Percentiles rank a stretch among this genome's conserved stretches.
These are phyloP conservation scores for Tyto alba DNA, from an alignment of 2,113 vertebrate species.

Conservation along the genomic window DNA sequence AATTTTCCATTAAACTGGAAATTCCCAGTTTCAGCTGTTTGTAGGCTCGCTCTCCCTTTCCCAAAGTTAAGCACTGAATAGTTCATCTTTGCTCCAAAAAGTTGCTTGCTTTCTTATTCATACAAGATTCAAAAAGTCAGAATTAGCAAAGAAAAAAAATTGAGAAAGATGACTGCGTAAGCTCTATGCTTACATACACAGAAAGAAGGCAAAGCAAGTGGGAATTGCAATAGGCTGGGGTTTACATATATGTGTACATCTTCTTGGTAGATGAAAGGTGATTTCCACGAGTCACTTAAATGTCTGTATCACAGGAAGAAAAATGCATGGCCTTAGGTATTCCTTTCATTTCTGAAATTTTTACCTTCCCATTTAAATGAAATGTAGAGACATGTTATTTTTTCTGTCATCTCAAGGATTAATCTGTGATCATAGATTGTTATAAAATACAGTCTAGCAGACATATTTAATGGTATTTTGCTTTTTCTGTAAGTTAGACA, in stretches of 20 bases:
- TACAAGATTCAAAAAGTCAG: not conserved
- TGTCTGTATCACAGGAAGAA: not conserved
- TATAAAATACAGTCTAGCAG: not conserved
- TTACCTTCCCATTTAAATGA: not conserved
- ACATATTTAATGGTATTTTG: not conserved
- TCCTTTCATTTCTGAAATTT: not conserved
- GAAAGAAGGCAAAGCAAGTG: not conserved
- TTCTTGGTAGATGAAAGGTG: not conserved
- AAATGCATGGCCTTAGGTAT: not conserved
- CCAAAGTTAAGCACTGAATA: not conserved
- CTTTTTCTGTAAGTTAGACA: not conserved
- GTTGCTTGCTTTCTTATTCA: not conserved
- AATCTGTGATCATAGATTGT: not conserved
- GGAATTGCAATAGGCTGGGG: not conserved
- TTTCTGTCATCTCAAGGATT: not conserved
- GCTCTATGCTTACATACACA: not conserved
- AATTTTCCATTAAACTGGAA: conserved; percentile 53
- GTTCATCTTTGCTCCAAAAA: not conserved
- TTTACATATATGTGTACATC: not conserved
- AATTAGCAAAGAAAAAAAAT: not conserved
- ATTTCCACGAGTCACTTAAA: not conserved
- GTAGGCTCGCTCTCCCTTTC: conserved; percentile 4
- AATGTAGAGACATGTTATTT: not conserved
- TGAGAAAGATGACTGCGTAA: not conserved
- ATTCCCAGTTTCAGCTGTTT: conserved; percentile 19